Evolutionary conservation across 2,113 vertebrate species (phyloP).

Genomic region (Nothocercus julius): DNA sequence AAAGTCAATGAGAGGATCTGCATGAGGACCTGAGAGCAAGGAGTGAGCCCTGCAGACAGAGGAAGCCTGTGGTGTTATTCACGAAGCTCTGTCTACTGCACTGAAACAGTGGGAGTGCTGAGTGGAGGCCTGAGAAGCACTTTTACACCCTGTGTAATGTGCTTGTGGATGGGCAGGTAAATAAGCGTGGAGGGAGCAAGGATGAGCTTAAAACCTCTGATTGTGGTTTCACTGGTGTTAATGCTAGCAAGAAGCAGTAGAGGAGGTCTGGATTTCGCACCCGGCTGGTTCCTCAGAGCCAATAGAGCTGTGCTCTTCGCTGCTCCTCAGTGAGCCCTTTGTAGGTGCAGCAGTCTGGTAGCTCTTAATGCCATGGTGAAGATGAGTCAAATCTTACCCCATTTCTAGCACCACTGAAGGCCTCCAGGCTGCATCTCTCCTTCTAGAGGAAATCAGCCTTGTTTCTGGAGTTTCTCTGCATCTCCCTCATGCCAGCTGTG

Average conservation of each 20-base stretch:
- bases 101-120: neutral
- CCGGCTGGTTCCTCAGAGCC: neutral
- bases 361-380: neutral
- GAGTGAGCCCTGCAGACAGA: neutral
- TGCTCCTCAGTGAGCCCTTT: neutral
- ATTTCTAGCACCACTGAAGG: neutral
- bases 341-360: neutral
- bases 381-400: neutral
- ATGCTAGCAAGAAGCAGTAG: neutral
- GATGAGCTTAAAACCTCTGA: constrained; percentile 5
- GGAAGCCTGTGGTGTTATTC: neutral
- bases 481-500: neutral
- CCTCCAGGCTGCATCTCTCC: neutral
- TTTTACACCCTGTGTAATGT: neutral
- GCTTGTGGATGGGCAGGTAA: constrained; percentile 9
- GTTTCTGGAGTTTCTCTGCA: neutral
- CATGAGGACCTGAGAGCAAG: neutral
- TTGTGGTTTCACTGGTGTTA: constrained; percentile 24
- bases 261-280: constrained; percentile 39
- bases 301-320: neutral
- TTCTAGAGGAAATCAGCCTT: neutral
- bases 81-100: neutral
- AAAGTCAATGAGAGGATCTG: neutral
- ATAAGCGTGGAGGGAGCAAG: constrained; percentile 30
- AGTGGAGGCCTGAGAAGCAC: neutral